Conservation (phyloP, 2,888 invertebrate species). For the Chelonus formosanus region DNA sequence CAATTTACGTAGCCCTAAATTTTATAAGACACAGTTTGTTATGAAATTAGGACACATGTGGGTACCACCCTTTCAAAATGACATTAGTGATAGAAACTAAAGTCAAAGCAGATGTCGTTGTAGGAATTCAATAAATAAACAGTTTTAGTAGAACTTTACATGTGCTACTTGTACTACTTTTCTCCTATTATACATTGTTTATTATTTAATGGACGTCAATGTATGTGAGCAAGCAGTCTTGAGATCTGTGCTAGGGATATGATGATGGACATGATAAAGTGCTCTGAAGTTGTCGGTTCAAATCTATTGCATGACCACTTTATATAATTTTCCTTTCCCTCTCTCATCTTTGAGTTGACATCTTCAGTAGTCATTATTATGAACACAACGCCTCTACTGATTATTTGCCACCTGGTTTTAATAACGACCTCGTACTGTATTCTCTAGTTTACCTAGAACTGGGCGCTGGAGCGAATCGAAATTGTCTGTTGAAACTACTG, state of each 20-base stretch:
- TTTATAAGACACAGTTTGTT: no score
- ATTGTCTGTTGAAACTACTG: slow-evolving; percentile 17
- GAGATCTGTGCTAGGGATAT: background rate
- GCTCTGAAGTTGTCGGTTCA: slow-evolving; percentile 6
- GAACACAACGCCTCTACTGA: slow-evolving; percentile 24
- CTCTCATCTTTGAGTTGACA: background rate
- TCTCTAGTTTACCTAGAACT: slow-evolving; percentile 38
- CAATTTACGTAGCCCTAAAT: no score
- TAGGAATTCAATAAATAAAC: no score
- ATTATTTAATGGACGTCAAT: slow-evolving; percentile 19
- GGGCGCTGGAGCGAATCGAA: slow-evolving; percentile 32
- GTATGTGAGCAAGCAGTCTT: slow-evolving; percentile 2
- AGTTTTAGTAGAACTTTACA: no score
- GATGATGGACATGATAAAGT: slow-evolving; percentile 20
- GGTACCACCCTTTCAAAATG: no score
- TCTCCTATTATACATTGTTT: background rate
- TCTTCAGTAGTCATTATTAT: slow-evolving; percentile 18
- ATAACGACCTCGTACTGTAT: slow-evolving; percentile 47
- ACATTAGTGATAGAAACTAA: no score
- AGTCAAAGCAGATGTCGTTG: no score
- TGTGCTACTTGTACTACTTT: no score
- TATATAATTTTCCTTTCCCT: slow-evolving; percentile 6
- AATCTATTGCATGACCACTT: slow-evolving; percentile 3
- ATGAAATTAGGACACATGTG: no score
- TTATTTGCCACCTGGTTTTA: slow-evolving; percentile 37